These are phyloP conservation scores for Pandion haliaetus DNA, from an alignment of 2,113 vertebrate species.

Conservation along the genomic window DNA sequence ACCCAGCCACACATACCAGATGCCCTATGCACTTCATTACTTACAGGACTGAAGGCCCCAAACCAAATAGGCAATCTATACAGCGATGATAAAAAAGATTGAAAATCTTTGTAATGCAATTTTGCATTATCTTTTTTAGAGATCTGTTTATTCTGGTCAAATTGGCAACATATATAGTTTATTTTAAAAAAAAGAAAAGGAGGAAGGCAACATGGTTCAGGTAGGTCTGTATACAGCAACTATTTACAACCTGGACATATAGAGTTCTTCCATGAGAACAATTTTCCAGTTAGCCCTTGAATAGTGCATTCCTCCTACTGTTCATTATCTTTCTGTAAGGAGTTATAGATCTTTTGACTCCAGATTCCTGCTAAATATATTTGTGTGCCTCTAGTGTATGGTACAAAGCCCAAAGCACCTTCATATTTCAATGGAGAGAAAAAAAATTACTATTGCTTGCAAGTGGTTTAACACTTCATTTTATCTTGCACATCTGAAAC, in stretches of 20 bases:
- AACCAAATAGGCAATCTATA: not conserved
- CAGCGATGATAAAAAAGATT: accelerated
- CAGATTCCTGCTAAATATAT: constrained; percentile 28
- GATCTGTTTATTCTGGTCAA: not conserved
- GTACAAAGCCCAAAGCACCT: not conserved
- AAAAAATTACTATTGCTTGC: not conserved
- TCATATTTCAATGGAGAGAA: not conserved
- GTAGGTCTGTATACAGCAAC: not conserved
- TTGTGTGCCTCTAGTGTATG: not conserved
- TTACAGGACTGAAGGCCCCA: not conserved
- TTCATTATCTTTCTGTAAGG: not conserved
- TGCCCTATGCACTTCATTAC: not conserved
- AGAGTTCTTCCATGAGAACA: not conserved
- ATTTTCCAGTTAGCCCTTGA: not conserved
- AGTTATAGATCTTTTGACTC: not conserved
- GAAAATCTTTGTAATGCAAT: not conserved
- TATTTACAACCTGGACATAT: not conserved
- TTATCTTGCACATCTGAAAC: constrained; percentile 60
- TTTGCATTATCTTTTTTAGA: not conserved
- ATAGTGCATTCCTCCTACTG: not conserved
- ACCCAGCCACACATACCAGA: not conserved
- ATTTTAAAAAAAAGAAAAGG: not conserved
- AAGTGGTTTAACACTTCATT: constrained; percentile 10
- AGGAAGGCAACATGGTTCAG: not conserved
- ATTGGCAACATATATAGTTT: not conserved